Conservation (phyloP, 2,113 vertebrate genomes). For the Ictidomys tridecemlineatus region DNA sequence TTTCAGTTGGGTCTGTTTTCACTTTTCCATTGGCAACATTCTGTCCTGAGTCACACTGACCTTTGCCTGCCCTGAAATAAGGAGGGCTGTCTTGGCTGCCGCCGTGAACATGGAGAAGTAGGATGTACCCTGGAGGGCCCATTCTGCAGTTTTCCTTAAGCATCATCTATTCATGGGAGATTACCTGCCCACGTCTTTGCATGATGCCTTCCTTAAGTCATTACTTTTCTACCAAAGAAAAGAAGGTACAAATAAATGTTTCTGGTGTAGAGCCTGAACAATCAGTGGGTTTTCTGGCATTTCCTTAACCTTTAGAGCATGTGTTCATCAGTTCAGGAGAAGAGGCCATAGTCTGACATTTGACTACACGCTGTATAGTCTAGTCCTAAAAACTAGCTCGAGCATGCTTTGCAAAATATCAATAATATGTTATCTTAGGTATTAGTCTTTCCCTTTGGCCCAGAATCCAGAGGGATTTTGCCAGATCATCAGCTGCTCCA, state of each 20-base stretch:
- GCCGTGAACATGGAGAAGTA: conserved; percentile 19
- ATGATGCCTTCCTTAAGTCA: background rate
- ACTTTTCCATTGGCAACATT: conserved; percentile 74
- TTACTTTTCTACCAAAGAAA: background rate
- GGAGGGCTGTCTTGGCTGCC: background rate
- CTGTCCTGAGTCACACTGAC: conserved; percentile 74
- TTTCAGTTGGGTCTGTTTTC: conserved; percentile 67
- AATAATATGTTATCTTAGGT: conserved; percentile 7
- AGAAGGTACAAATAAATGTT: background rate
- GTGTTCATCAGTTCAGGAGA: background rate
- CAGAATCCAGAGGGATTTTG: conserved; percentile 21
- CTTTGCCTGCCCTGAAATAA: conserved; percentile 60
- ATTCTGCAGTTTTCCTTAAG: background rate
- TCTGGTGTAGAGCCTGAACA: background rate
- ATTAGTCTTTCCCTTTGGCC: background rate
- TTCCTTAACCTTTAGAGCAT: background rate
- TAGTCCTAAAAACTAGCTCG: background rate
- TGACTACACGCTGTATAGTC: background rate
- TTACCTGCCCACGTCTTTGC: background rate
- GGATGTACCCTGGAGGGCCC: background rate
- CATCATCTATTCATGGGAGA: background rate
- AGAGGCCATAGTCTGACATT: background rate
- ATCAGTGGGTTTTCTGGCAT: background rate
- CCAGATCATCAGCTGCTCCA: background rate
- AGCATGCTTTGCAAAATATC: background rate